Conservation (phyloP, 2,113 vertebrate species). For the Pongo pygmaeus region DNA sequence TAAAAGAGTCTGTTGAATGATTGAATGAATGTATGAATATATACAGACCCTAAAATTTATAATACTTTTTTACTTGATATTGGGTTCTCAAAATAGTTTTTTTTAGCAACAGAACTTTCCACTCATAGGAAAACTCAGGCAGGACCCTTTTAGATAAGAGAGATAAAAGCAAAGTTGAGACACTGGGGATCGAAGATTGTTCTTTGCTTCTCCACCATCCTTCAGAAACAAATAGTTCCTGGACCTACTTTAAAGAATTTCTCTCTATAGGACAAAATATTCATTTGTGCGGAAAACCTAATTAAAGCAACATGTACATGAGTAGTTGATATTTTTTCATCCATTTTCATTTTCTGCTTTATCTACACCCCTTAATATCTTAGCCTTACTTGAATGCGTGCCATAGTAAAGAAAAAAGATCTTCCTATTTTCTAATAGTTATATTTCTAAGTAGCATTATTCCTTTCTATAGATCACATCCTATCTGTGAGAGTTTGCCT, state of each 20-base stretch:
- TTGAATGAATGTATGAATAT: background rate
- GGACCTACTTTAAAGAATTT: slow-evolving; percentile 13
- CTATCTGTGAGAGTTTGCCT: background rate
- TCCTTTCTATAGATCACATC: background rate
- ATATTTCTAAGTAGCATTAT: background rate
- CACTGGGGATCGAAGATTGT: background rate
- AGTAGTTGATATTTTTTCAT: background rate
- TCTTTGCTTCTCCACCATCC: background rate
- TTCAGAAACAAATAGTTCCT: background rate
- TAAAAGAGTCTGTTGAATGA: slow-evolving; percentile 5
- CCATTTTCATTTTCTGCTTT: background rate
- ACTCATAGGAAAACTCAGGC: background rate
- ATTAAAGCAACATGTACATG: background rate
- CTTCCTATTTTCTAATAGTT: background rate
- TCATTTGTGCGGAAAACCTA: background rate
- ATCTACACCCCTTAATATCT: background rate
- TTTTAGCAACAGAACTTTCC: background rate
- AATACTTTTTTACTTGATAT: background rate
- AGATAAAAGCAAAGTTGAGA: background rate
- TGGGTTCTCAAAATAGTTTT: background rate
- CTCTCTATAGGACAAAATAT: background rate
- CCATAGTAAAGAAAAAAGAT: background rate
- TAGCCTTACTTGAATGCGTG: background rate
- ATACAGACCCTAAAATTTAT: background rate
- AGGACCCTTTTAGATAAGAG: background rate